phyloP scores from a whole-genome alignment of 2,888 invertebrate species.

The Melitaea athalia region DNA sequence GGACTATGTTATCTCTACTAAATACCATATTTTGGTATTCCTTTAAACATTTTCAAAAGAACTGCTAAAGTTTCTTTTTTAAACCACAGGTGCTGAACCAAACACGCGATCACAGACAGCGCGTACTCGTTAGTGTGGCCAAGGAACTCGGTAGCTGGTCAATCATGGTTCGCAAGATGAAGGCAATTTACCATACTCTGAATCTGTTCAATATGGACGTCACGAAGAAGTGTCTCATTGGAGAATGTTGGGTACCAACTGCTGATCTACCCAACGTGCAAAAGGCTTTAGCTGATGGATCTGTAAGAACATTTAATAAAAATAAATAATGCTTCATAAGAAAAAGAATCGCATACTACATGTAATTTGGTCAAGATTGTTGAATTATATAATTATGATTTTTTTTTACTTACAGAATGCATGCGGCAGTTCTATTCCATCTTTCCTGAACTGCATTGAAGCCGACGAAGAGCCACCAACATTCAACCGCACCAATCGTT shows the following conservation, averaged over 20 bases:
- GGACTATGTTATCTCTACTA: too few species aligned
- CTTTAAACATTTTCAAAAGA: neutral
- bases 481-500: conserved; percentile 94
- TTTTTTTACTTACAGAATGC: conserved; percentile 75
- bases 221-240: conserved; percentile 92
- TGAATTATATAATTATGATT: neutral
- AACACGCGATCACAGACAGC: conserved; percentile 95
- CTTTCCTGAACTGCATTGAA: conserved; percentile 95
- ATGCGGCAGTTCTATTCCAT: conserved; percentile 93
- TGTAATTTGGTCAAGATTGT: neutral
- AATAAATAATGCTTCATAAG: neutral
- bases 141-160: conserved; percentile 95
- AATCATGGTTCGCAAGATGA: conserved; percentile 95
- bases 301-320: conserved; percentile 79
- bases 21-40: neutral
- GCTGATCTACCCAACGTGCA: conserved; percentile 88
- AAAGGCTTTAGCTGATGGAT: conserved; percentile 90
- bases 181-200: conserved; percentile 94
- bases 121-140: conserved; percentile 92
- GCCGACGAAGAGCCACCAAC: conserved; percentile 93
- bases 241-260: conserved; percentile 92
- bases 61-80: conserved; percentile 14
- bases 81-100: conserved; percentile 89
- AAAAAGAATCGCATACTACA: neutral
- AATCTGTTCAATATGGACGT: conserved; percentile 94